Evolutionary conservation across 2,797 vertebrate species (phyloP).

Genomic region (Megaceryle alcyon): DNA sequence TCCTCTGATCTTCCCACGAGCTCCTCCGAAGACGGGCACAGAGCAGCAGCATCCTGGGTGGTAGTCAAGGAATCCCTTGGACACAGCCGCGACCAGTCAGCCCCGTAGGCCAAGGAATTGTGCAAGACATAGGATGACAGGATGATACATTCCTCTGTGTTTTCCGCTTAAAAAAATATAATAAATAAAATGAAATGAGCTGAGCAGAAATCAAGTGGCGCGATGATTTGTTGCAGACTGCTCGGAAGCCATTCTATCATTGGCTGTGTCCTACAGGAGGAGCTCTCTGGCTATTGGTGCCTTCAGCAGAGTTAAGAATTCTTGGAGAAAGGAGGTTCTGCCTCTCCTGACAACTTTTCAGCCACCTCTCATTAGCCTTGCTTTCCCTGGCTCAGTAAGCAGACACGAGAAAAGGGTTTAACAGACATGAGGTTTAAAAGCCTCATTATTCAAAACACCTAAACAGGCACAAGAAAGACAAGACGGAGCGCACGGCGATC

Average conservation of each 20-base stretch:
- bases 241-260: neutral
- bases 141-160: conserved; percentile 76
- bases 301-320: neutral
- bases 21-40: fast-evolving
- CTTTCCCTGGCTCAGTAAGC: neutral
- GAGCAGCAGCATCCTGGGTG: neutral
- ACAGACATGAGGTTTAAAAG: neutral
- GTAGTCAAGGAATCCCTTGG: neutral
- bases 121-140: conserved; percentile 86
- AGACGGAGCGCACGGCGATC: neutral
- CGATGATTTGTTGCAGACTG: neutral
- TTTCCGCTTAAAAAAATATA: conserved; percentile 71
- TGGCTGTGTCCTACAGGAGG: neutral
- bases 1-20: neutral
- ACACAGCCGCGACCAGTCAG: conserved; percentile 89
- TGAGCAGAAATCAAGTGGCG: neutral
- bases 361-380: neutral
- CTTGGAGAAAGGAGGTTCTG: neutral
- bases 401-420: neutral
- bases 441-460: neutral
- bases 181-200: neutral
- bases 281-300: neutral
- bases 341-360: neutral
- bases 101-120: conserved; percentile 92
- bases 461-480: neutral